Evolutionary conservation across 2,113 vertebrate genomes (phyloP).

Genomic region (Sphyrna mokarran): DNA sequence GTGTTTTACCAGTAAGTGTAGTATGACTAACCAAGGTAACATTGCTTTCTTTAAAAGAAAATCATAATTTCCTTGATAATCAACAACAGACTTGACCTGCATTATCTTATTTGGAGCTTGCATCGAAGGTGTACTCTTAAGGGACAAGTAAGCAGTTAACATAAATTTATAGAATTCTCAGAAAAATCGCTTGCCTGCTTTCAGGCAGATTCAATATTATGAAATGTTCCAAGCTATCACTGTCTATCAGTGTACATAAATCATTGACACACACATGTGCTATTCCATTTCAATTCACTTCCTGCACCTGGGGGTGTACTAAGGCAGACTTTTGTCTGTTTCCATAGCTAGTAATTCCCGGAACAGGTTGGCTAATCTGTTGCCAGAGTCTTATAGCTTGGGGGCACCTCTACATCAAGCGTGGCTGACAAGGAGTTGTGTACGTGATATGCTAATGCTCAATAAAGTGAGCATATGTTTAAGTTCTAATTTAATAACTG

Average conservation of each 20-base stretch:
- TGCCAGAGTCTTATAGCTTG: too few species aligned
- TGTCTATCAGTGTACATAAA: neutral
- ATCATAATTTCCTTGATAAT: slow-evolving; percentile 46
- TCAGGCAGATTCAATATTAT: neutral
- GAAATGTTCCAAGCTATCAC: neutral
- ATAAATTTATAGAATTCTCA: neutral
- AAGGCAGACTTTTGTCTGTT: too few species aligned
- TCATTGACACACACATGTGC: neutral
- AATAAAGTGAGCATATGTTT: neutral
- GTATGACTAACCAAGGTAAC: neutral
- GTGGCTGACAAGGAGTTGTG: too few species aligned
- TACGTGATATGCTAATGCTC: neutral
- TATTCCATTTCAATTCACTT: too few species aligned
- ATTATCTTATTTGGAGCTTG: slow-evolving; percentile 86
- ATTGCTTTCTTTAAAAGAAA: neutral
- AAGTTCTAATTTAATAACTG: neutral
- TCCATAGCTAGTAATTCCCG: too few species aligned
- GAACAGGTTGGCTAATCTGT: too few species aligned
- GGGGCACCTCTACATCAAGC: too few species aligned
- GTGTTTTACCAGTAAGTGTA: neutral
- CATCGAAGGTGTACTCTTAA: slow-evolving; percentile 86
- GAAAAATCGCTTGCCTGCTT: neutral
- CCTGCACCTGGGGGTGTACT: too few species aligned
- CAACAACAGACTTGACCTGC: slow-evolving; percentile 68
- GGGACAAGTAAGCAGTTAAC: slow-evolving; percentile 77